A percentile compares a stretch with the other conserved stretches of the same genome.
phyloP scores from a whole-genome alignment of 2,113 vertebrate genomes.

The Ammodramus savannarum region DNA sequence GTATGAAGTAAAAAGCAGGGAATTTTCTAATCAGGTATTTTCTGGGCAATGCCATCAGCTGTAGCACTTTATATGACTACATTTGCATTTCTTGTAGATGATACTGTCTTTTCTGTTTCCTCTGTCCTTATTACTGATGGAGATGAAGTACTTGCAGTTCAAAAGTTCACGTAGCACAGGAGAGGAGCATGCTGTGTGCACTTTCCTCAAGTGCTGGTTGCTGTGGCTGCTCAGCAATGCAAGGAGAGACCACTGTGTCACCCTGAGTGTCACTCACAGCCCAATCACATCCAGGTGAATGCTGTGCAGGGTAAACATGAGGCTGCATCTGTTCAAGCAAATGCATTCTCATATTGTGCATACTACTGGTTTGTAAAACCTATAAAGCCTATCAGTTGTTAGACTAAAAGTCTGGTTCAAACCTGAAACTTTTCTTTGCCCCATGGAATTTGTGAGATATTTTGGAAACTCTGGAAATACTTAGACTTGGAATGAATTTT shows the following conservation, averaged over 20 bases:
- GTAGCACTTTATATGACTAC: neutral
- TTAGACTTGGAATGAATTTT: neutral
- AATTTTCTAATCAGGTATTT: neutral
- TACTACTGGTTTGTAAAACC: neutral
- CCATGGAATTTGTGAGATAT: fast-evolving
- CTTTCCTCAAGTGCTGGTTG: fast-evolving
- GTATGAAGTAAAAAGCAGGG: neutral
- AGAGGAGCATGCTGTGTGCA: fast-evolving
- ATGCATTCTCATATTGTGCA: fast-evolving
- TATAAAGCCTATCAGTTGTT: neutral
- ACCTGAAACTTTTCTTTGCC: neutral
- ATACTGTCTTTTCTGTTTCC: neutral
- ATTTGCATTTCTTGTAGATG: conserved; percentile 26
- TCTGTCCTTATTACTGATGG: neutral
- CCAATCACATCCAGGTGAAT: fast-evolving
- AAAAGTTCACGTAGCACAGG: neutral
- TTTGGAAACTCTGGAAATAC: neutral
- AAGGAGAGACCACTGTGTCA: neutral
- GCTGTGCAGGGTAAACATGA: fast-evolving
- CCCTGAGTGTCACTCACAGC: neutral
- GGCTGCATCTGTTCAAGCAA: neutral
- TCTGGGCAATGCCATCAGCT: neutral
- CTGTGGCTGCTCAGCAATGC: neutral
- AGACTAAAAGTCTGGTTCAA: neutral
- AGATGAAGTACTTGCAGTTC: neutral